Percentiles rank a stretch among this genome's conserved stretches.
phyloP scores from a whole-genome alignment of 2,797 vertebrate species.

The Hylomyscus alleni region DNA sequence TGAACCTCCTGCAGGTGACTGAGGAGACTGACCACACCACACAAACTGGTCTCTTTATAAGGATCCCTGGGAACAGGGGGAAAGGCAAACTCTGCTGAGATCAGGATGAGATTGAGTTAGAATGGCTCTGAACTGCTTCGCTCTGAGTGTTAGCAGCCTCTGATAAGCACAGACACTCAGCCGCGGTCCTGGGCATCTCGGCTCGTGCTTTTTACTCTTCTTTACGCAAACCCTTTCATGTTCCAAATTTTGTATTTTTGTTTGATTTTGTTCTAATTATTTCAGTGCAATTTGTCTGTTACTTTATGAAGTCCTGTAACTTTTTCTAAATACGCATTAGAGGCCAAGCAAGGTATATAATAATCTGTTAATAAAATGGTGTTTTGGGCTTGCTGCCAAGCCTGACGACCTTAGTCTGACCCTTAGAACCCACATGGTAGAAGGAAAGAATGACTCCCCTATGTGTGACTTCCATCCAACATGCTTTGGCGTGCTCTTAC shows the following conservation, averaged over 20 bases:
- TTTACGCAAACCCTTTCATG: background rate
- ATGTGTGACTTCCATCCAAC: background rate
- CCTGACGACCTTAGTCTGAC: background rate
- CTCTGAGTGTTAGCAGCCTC: background rate
- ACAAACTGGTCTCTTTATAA: constrained; percentile 21
- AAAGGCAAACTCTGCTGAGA: background rate
- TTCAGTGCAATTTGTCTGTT: background rate
- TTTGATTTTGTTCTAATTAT: background rate
- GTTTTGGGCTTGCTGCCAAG: constrained; percentile 5
- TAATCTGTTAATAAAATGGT: constrained; percentile 2
- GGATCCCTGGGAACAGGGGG: background rate
- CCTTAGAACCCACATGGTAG: background rate
- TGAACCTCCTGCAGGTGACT: background rate
- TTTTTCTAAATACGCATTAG: constrained; percentile 27
- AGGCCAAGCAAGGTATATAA: background rate
- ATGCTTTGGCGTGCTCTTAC: background rate
- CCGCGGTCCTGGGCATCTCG: background rate
- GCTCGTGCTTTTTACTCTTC: background rate
- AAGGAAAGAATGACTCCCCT: background rate
- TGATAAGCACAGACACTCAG: background rate
- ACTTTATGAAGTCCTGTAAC: background rate
- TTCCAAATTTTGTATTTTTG: background rate
- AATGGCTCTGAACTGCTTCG: constrained; percentile 40
- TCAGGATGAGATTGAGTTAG: background rate
- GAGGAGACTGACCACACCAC: background rate